Evolutionary conservation across 2,888 invertebrate genomes (phyloP).

Genomic region (Chloroclysta siterata): DNA sequence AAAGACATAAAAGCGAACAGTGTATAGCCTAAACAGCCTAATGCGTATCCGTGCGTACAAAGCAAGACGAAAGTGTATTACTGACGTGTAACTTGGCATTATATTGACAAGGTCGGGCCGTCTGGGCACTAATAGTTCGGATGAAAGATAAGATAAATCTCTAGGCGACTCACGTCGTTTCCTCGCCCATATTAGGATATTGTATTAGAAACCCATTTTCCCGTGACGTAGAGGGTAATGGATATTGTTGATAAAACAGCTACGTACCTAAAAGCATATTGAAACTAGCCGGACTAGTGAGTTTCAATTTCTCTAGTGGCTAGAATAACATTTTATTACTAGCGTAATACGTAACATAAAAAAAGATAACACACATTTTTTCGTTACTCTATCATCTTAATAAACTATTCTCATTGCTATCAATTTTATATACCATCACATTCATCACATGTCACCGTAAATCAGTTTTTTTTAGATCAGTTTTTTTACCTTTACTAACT

Average conservation of each 20-base stretch:
- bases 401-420: too few species aligned
- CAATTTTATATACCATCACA: too few species aligned
- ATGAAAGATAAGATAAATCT: conserved; percentile 55
- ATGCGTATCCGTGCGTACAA: too few species aligned
- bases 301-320: background rate
- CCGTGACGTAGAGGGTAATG: conserved; percentile 36
- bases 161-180: conserved; percentile 47
- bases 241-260: conserved; percentile 39
- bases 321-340: conserved; percentile 23
- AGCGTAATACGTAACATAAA: background rate
- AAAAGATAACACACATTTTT: background rate
- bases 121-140: conserved; percentile 52
- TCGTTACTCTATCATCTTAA: too few species aligned
- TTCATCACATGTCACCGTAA: too few species aligned
- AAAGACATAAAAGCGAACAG: too few species aligned
- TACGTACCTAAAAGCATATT: conserved; percentile 21
- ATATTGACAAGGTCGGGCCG: conserved; percentile 47
- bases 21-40: too few species aligned
- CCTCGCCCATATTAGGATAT: conserved; percentile 32
- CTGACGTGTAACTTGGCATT: conserved; percentile 45
- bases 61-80: background rate
- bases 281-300: conserved; percentile 7
- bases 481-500: too few species aligned
- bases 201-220: conserved; percentile 34
- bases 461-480: too few species aligned